Conservation (phyloP, 1,140 invertebrate genomes). For the Diorhabda elongata region DNA sequence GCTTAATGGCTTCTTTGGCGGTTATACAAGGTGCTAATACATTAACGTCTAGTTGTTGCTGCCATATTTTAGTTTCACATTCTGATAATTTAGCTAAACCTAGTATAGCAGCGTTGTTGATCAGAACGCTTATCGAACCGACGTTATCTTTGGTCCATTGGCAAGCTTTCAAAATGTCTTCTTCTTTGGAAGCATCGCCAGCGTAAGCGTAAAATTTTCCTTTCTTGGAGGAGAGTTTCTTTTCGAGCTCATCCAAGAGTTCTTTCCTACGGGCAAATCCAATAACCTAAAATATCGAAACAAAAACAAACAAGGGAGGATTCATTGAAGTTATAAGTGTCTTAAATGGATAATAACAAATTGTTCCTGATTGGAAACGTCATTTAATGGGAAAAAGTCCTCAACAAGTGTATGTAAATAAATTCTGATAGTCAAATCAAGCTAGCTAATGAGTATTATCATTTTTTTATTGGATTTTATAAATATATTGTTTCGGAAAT, state of each 20-base stretch:
- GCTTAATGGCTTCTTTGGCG: constrained; percentile 56
- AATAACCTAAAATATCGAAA: constrained; percentile 6
- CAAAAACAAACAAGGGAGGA: no score
- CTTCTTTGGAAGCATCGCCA: constrained; percentile 9
- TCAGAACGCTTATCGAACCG: constrained; percentile 63
- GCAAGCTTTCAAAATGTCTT: constrained; percentile 60
- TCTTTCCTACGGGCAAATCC: constrained; percentile 18
- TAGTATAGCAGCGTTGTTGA: constrained; percentile 66
- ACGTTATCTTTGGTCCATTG: constrained; percentile 57
- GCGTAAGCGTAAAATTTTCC: constrained; percentile 12
- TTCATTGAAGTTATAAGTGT: no score
- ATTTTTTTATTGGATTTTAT: no score
- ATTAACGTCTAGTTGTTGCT: constrained; percentile 28
- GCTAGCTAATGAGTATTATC: no score
- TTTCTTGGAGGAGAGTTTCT: constrained; percentile 4
- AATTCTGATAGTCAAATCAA: no score
- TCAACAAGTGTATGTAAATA: no score
- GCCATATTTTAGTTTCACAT: constrained; percentile 14
- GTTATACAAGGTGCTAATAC: constrained; percentile 59
- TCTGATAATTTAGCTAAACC: constrained; percentile 34
- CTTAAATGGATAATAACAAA: no score
- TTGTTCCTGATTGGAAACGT: no score
- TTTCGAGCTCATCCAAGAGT: constrained; percentile 3
- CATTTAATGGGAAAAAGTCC: no score
- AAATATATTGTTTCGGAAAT: no score